Conservation (phyloP, 2,888 invertebrate species). For the Drosophila ezoana region DNA sequence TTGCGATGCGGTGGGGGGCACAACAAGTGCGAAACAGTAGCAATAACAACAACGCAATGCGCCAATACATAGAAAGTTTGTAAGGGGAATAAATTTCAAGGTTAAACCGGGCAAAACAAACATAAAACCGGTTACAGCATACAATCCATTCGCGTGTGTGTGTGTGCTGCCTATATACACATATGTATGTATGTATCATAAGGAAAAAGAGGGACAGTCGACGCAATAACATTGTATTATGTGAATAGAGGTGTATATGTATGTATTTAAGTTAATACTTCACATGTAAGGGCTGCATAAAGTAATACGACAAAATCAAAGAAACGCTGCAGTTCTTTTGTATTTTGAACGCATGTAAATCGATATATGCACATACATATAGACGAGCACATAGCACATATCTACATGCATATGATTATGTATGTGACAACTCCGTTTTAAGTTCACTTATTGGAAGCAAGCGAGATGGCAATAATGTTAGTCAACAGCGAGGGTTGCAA, state of each 20-base stretch:
- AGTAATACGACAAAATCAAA: neutral
- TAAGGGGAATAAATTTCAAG: constrained; percentile 74
- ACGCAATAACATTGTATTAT: constrained; percentile 43
- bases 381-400: neutral
- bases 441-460: constrained; percentile 24
- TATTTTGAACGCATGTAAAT: too few species aligned
- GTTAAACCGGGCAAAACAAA: constrained; percentile 83
- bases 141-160: constrained; percentile 9
- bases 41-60: constrained; percentile 53
- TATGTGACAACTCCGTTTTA: constrained; percentile 34
- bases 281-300: constrained; percentile 1
- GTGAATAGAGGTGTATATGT: neutral
- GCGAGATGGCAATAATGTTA: constrained; percentile 24
- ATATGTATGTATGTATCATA: constrained; percentile 10
- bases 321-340: neutral
- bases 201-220: constrained; percentile 19
- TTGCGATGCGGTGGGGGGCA: constrained; percentile 23
- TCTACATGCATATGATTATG: constrained; percentile 1
- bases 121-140: constrained; percentile 77
- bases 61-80: constrained; percentile 60
- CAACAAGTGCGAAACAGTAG: constrained; percentile 68
- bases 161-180: neutral
- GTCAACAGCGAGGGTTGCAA: constrained; percentile 48
- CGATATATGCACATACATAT: neutral
- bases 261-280: constrained; percentile 1